These are phyloP conservation scores for Protaetia brevitarsis DNA, from an alignment of 1,140 invertebrate genomes.

Conservation along the genomic window DNA sequence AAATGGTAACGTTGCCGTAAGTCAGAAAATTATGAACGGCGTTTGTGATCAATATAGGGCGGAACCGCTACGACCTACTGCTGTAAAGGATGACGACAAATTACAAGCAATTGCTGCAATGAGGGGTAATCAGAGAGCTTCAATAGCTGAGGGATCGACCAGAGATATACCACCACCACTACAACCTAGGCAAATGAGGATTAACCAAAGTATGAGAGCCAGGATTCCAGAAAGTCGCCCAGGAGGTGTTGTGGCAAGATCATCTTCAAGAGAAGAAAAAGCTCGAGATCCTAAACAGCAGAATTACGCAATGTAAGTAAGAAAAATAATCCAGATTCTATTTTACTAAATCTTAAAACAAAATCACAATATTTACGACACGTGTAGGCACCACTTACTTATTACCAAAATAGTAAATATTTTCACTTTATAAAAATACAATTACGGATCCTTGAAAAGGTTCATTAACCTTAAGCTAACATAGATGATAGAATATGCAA, in stretches of 20 bases:
- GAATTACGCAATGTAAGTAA: constrained; percentile 38
- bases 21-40: constrained; percentile 43
- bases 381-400: too few species aligned
- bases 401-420: too few species aligned
- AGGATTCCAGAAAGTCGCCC: constrained; percentile 37
- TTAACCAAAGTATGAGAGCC: constrained; percentile 47
- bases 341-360: background rate
- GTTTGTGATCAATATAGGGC: constrained; percentile 38
- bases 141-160: constrained; percentile 34
- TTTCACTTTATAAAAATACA: too few species aligned
- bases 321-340: background rate
- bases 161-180: constrained; percentile 44
- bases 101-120: background rate
- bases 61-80: constrained; percentile 26
- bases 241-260: constrained; percentile 20
- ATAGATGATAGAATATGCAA: too few species aligned
- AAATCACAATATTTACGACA: background rate
- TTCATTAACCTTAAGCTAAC: too few species aligned
- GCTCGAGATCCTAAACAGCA: constrained; percentile 33
- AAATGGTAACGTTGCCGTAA: constrained; percentile 51
- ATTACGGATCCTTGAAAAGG: too few species aligned
- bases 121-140: constrained; percentile 33
- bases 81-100: constrained; percentile 10
- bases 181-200: constrained; percentile 45
- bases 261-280: constrained; percentile 34